A percentile compares a stretch with the other conserved stretches of the same genome.
Evolutionary conservation across 2,888 invertebrate genomes (phyloP).

Genomic region (Rapana venosa): DNA sequence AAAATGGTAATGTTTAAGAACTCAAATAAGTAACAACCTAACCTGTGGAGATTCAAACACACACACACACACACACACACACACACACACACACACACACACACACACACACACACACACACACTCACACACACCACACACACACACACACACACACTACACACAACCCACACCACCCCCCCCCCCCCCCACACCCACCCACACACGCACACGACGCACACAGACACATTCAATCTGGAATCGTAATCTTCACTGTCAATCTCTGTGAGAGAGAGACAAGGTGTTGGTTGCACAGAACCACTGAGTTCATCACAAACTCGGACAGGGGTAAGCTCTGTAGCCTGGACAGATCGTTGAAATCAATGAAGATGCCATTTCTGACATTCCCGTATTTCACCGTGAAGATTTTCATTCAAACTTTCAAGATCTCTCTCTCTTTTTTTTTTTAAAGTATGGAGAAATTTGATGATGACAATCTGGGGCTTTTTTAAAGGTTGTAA

Average conservation of each 20-base stretch:
- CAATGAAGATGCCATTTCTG: not conserved
- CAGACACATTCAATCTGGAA: not conserved
- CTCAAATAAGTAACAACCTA: too few relatives aligned
- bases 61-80: not conserved
- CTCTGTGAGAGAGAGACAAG: not conserved
- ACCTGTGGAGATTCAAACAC: not conserved
- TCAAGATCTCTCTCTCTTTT: too few relatives aligned
- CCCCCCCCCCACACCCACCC: not conserved
- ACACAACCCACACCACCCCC: not conserved
- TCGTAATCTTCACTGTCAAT: not conserved
- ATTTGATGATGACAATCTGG: too few relatives aligned
- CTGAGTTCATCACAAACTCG: not conserved
- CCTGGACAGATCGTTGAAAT: not conserved
- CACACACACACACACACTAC: not conserved
- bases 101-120: constrained; percentile 10
- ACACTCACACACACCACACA: constrained; percentile 1
- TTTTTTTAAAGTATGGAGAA: too few relatives aligned
- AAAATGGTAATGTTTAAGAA: too few relatives aligned
- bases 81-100: constrained; percentile 1
- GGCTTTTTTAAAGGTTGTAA: too few relatives aligned
- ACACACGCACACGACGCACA: not conserved
- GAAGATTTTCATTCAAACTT: too few relatives aligned
- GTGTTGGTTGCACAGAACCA: too few relatives aligned
- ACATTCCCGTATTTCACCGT: too few relatives aligned
- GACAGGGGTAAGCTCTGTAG: not conserved